A percentile compares a stretch with the other conserved stretches of the same genome.
These are phyloP conservation scores for Ginglymostoma cirratum DNA, from an alignment of 2,113 vertebrate genomes.

Conservation along the genomic window DNA sequence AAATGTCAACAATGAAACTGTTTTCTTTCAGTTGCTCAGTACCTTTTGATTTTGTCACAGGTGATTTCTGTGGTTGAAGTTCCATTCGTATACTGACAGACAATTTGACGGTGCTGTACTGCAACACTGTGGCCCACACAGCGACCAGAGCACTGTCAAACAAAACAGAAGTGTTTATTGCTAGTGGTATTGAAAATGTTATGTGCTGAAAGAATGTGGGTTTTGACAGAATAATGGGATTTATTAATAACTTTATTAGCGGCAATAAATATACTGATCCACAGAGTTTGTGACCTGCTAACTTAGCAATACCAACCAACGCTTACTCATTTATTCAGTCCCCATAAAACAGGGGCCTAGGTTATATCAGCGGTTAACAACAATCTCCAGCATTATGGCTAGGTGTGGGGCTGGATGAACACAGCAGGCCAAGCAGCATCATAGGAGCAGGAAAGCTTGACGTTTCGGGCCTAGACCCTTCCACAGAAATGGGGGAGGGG, in stretches of 20 bases:
- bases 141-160: conserved; percentile 63
- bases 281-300: background rate
- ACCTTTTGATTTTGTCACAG: conserved; percentile 69
- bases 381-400: no score
- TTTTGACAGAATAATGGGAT: background rate
- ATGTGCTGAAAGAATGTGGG: background rate
- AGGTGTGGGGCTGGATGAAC: no score
- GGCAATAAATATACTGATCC: background rate
- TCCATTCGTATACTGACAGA: conserved; percentile 59
- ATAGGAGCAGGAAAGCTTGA: no score
- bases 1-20: no score
- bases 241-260: background rate
- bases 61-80: conserved; percentile 49
- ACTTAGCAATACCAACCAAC: background rate
- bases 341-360: no score
- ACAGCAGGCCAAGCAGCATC: no score
- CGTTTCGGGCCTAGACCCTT: no score
- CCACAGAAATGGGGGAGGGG: no score
- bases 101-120: conserved; percentile 55
- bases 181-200: background rate
- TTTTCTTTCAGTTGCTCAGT: conserved; percentile 38
- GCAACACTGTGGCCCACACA: conserved; percentile 55
- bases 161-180: background rate
- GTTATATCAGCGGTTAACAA: no score
- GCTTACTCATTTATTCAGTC: background rate